These are phyloP conservation scores for Phasianus colchicus DNA, from an alignment of 2,113 vertebrate species.

Conservation along the genomic window DNA sequence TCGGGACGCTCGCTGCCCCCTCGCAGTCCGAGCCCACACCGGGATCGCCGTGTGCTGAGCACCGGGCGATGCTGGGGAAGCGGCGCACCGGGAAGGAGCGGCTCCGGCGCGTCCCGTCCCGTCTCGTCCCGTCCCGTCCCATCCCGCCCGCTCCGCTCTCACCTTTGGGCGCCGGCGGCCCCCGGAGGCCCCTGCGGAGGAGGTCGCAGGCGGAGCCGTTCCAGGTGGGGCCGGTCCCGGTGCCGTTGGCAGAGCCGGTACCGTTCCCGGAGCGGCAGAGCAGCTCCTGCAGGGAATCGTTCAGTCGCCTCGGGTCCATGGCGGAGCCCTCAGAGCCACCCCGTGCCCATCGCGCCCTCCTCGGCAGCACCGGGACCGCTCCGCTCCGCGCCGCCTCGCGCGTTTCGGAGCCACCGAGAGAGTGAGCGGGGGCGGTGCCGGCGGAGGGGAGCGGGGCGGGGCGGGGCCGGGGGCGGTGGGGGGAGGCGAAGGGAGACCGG, in stretches of 20 bases:
- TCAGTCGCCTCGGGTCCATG: neutral
- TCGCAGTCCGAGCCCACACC: neutral
- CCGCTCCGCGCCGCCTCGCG: neutral
- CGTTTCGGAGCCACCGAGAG: neutral
- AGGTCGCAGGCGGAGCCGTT: neutral
- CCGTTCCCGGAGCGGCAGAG: neutral
- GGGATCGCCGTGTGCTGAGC: neutral
- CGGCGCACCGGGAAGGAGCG: neutral
- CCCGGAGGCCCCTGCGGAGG: neutral
- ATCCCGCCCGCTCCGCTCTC: neutral
- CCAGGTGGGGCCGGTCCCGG: neutral
- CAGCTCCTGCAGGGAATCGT: neutral
- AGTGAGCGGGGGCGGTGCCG: neutral
- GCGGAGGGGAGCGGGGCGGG: too few relatives aligned
- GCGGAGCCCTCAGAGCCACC: neutral
- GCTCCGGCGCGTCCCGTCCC: neutral
- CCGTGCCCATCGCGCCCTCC: neutral
- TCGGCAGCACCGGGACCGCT: neutral
- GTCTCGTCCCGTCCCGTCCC: too few relatives aligned
- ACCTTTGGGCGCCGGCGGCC: neutral
- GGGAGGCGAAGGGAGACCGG: neutral
- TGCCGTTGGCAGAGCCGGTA: neutral
- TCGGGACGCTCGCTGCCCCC: neutral
- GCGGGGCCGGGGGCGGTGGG: neutral
- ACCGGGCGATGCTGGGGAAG: neutral